These are phyloP conservation scores for Odontophorus gujanensis DNA, from an alignment of 2,113 vertebrate species.

Conservation along the genomic window DNA sequence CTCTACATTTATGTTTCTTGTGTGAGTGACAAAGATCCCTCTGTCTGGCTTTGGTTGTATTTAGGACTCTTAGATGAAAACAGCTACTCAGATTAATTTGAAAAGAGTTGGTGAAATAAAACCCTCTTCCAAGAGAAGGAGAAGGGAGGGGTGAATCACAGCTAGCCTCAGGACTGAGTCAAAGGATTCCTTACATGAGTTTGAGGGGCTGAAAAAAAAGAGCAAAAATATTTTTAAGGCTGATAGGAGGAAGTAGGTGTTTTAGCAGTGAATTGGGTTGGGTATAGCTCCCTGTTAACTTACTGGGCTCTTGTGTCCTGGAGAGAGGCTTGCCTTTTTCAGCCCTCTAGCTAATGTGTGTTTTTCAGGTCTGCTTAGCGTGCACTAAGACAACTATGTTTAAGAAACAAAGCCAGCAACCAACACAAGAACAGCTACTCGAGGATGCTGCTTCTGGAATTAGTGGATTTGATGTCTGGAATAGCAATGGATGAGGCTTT, in stretches of 20 bases:
- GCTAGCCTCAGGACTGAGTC: neutral
- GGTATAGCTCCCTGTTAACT: neutral
- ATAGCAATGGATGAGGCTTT: neutral
- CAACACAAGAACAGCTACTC: neutral
- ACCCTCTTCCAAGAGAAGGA: conserved; percentile 18
- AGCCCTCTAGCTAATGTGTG: neutral
- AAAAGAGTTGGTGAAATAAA: conserved; percentile 53
- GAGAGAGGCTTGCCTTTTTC: neutral
- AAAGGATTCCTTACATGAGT: neutral
- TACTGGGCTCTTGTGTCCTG: neutral
- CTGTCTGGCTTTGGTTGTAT: conserved; percentile 59
- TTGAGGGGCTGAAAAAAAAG: neutral
- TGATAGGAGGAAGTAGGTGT: neutral
- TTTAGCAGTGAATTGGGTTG: neutral
- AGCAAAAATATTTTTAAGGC: too few species aligned
- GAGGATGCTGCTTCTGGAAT: neutral
- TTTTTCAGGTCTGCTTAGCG: neutral
- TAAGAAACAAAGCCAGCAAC: neutral
- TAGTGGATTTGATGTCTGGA: neutral
- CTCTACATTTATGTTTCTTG: neutral
- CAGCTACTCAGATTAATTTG: conserved; percentile 42
- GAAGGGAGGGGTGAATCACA: neutral
- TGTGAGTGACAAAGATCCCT: conserved; percentile 57
- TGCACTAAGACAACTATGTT: too few species aligned
- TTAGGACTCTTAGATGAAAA: conserved; percentile 61